Conservation (phyloP, 2,888 invertebrate genomes). For the Phengaris alcon region DNA sequence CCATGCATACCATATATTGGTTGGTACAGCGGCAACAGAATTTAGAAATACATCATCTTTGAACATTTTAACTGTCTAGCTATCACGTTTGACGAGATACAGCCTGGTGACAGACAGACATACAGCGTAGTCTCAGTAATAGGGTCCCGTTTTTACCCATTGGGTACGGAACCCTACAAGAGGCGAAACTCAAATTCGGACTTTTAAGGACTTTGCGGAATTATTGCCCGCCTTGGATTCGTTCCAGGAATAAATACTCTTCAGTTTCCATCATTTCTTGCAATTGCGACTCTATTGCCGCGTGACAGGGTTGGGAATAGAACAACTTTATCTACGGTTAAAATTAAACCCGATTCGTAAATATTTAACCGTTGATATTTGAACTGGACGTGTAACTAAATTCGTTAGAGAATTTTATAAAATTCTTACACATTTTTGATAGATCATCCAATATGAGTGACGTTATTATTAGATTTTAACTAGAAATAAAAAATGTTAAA, state of each 20-base stretch:
- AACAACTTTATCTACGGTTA: background rate
- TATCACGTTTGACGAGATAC: too few species aligned
- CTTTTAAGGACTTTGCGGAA: conserved; percentile 60
- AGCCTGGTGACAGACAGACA: too few species aligned
- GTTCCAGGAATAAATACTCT: conserved; percentile 48
- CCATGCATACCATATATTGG: too few species aligned
- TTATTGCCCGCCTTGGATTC: conserved; percentile 58
- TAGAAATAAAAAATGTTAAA: too few species aligned
- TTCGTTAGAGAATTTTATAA: background rate
- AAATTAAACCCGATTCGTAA: conserved; percentile 1
- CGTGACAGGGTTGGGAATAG: background rate
- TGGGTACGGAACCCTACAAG: too few species aligned
- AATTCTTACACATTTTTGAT: background rate
- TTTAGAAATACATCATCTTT: too few species aligned
- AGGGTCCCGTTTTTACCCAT: too few species aligned
- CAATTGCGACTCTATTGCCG: background rate
- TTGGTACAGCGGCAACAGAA: too few species aligned
- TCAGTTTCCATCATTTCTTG: background rate
- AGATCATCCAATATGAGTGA: too few species aligned
- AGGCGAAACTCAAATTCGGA: conserved; percentile 47
- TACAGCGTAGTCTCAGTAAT: too few species aligned
- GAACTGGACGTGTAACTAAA: background rate
- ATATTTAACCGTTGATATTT: conserved; percentile 13
- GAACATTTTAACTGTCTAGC: too few species aligned
- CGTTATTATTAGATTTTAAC: too few species aligned